A percentile compares a stretch with the other conserved stretches of the same genome.
Conservation (phyloP, 2,888 invertebrate species). For the Drosophila paramelanica region DNA sequence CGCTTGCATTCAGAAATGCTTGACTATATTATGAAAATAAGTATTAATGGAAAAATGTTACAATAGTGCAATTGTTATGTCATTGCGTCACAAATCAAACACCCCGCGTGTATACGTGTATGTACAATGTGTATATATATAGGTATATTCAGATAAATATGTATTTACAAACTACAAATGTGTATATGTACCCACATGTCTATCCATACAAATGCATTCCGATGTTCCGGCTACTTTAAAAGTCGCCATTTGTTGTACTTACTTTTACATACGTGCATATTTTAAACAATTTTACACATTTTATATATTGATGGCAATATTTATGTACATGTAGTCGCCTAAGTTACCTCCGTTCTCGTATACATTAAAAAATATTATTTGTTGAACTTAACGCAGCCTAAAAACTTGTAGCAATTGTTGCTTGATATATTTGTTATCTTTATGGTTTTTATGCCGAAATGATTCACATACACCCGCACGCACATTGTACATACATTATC, state of each 20-base stretch:
- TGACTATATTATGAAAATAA: slow-evolving; percentile 19
- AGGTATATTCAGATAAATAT: neutral
- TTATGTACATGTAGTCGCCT: slow-evolving; percentile 10
- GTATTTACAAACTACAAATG: slow-evolving; percentile 3
- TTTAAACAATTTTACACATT: slow-evolving; percentile 6
- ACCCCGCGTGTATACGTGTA: neutral
- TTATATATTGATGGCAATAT: slow-evolving; percentile 18
- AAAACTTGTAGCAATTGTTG: neutral
- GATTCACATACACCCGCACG: neutral
- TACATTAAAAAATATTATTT: slow-evolving; percentile 13
- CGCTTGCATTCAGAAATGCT: slow-evolving; percentile 27
- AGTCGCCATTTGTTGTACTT: slow-evolving; percentile 19
- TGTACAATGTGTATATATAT: slow-evolving; percentile 3
- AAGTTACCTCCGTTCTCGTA: slow-evolving; percentile 18
- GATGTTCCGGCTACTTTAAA: slow-evolving; percentile 2
- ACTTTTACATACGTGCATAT: slow-evolving; percentile 2
- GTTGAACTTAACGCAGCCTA: slow-evolving; percentile 1
- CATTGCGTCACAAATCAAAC: slow-evolving; percentile 11
- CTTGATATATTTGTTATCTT: slow-evolving; percentile 3
- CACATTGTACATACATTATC: slow-evolving; percentile 5
- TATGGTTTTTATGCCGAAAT: neutral
- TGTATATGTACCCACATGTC: neutral
- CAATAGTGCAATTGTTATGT: slow-evolving; percentile 12
- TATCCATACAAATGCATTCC: slow-evolving; percentile 39
- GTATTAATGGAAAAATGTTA: slow-evolving; percentile 42